These are phyloP conservation scores for Metopolophium dirhodum DNA, from an alignment of 1,140 invertebrate species.

Conservation along the genomic window DNA sequence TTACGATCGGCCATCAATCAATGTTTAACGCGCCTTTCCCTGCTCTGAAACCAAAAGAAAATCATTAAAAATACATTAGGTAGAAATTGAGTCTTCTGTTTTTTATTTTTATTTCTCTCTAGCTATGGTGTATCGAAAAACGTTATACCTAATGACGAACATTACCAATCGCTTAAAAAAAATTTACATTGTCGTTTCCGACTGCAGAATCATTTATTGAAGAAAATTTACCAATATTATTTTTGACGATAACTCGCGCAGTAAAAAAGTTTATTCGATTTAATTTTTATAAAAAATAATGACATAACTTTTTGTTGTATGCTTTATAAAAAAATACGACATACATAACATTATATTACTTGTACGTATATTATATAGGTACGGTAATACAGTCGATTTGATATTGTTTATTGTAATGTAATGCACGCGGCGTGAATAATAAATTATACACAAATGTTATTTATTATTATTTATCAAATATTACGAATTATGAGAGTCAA, in stretches of 20 bases:
- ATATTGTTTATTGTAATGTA: slow-evolving; percentile 24
- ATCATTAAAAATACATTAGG: slow-evolving; percentile 57
- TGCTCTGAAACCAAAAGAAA: background rate
- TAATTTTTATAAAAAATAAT: background rate
- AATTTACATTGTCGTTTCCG: background rate
- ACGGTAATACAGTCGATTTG: background rate
- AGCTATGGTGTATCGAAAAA: background rate
- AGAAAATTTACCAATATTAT: background rate
- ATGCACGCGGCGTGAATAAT: slow-evolving; percentile 1
- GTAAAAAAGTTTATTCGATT: background rate
- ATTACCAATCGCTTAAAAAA: background rate
- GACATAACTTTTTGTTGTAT: background rate
- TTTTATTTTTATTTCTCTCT: slow-evolving; percentile 35
- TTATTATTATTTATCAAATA: slow-evolving; percentile 49
- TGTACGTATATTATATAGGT: background rate
- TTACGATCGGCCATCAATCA: slow-evolving; percentile 50
- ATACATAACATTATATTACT: background rate
- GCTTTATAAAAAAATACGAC: background rate
- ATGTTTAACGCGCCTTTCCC: slow-evolving; percentile 4
- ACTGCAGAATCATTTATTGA: background rate
- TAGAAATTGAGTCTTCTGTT: slow-evolving; percentile 41
- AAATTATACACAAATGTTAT: slow-evolving; percentile 14
- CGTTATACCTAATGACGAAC: background rate
- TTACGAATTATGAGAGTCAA: slow-evolving; percentile 38
- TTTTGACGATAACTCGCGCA: background rate